These are phyloP conservation scores for Anthoscopus minutus DNA, from an alignment of 2,113 vertebrate genomes.

Conservation along the genomic window DNA sequence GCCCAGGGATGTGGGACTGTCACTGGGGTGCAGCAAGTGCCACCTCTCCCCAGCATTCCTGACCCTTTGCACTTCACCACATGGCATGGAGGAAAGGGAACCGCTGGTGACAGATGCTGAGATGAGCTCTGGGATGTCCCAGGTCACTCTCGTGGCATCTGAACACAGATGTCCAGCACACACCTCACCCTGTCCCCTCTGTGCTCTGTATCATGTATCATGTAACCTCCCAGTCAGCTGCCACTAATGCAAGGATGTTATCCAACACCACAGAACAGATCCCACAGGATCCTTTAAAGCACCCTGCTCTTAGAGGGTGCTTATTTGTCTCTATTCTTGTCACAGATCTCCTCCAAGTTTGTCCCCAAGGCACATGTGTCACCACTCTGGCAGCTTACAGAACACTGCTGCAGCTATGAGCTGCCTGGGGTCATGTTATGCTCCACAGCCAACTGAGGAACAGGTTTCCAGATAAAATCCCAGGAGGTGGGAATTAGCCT, in stretches of 20 bases:
- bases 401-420: not conserved
- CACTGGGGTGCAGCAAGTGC: not conserved
- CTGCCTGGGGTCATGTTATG: not conserved
- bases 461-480: not conserved
- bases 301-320: not conserved
- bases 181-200: not conserved
- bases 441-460: not conserved
- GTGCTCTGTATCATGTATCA: not conserved
- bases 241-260: not conserved
- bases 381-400: not conserved
- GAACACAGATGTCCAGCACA: not conserved
- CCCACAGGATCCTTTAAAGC: not conserved
- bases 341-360: not conserved
- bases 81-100: not conserved
- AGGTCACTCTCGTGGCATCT: accelerated
- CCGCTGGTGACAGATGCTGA: accelerated
- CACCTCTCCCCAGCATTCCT: not conserved
- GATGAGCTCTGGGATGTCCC: not conserved
- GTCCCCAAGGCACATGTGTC: not conserved
- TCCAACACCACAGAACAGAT: accelerated
- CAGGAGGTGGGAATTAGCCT: not conserved
- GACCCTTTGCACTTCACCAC: not conserved
- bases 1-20: not conserved
- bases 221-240: not conserved
- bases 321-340: not conserved